These are phyloP conservation scores for Anastrepha obliqua DNA, from an alignment of 1,140 invertebrate genomes.

Conservation along the genomic window DNA sequence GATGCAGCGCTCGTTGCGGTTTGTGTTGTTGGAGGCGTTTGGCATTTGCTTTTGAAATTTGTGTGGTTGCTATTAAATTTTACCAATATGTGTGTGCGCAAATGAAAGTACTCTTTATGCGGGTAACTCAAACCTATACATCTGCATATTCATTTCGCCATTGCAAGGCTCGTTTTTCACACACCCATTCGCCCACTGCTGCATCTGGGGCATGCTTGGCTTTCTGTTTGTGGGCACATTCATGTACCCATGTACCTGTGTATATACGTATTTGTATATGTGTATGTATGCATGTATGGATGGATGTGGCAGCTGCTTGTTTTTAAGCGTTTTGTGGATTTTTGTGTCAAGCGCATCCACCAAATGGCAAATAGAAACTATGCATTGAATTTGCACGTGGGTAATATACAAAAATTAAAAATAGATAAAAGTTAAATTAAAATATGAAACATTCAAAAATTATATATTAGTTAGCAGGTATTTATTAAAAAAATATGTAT, in stretches of 20 bases:
- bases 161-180: not conserved
- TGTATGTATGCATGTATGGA: too few species aligned
- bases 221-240: not conserved
- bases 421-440: not conserved
- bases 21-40: constrained; percentile 25
- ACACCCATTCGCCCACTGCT: not conserved
- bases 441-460: not conserved
- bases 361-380: constrained; percentile 2
- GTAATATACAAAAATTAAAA: not conserved
- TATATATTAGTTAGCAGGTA: too few species aligned
- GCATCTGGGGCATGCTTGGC: not conserved
- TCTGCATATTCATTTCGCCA: not conserved
- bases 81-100: not conserved
- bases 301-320: constrained; percentile 12
- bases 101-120: constrained; percentile 13
- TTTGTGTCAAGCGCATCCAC: constrained; percentile 49
- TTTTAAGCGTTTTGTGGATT: constrained; percentile 38
- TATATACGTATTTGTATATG: too few species aligned
- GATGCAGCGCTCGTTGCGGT: not conserved
- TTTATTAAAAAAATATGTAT: too few species aligned
- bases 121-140: not conserved
- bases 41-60: constrained; percentile 47
- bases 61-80: constrained; percentile 10
- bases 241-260: not conserved
- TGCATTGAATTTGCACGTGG: not conserved